Conservation (phyloP, 2,888 invertebrate species). For the Adineta ricciae region DNA sequence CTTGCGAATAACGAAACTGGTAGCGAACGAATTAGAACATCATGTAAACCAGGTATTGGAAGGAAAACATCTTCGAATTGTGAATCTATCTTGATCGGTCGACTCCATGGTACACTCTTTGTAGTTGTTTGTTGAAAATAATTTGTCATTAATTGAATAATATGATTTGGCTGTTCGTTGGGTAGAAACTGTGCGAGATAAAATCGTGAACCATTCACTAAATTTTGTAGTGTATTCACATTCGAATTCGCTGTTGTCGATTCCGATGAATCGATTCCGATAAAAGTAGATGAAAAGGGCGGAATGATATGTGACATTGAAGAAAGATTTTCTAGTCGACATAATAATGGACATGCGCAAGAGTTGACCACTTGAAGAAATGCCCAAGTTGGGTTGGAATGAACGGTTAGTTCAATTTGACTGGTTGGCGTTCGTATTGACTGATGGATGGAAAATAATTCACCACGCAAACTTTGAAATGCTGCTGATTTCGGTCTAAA, state of each 20-base stretch:
- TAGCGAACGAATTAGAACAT: background rate
- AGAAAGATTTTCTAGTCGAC: background rate
- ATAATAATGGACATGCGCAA: background rate
- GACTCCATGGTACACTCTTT: background rate
- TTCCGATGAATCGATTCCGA: background rate
- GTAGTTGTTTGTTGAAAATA: background rate
- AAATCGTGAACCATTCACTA: background rate
- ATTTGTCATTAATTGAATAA: background rate
- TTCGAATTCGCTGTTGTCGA: background rate
- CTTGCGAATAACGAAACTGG: background rate
- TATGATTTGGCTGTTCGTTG: background rate
- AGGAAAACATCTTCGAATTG: background rate
- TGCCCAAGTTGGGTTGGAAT: background rate
- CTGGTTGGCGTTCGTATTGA: background rate
- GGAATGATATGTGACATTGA: background rate
- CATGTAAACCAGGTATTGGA: conserved; percentile 2
- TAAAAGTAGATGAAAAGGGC: background rate
- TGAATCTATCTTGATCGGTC: background rate
- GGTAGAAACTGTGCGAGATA: background rate
- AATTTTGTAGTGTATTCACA: background rate
- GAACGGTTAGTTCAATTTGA: background rate
- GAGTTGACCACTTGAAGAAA: background rate
- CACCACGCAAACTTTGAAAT: background rate
- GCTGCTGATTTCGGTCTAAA: background rate
- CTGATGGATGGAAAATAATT: background rate